These are phyloP conservation scores for Tricholauxania praeusta DNA, from an alignment of 2,888 invertebrate species.

Conservation along the genomic window DNA sequence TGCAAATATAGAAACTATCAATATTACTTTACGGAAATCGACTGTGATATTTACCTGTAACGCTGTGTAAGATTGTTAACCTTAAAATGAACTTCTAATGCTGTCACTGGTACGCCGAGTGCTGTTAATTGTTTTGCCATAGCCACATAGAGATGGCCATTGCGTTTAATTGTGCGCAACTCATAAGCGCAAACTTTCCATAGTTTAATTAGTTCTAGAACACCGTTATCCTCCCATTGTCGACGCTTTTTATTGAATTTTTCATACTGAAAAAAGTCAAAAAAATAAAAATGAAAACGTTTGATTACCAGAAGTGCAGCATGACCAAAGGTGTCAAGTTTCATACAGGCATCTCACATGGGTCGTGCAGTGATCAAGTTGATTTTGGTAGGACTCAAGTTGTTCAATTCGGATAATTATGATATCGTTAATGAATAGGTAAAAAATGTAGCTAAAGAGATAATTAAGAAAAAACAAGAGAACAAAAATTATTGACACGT, in stretches of 20 bases:
- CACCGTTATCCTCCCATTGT: constrained; percentile 67
- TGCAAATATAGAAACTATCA: constrained; percentile 26
- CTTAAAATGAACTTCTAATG: constrained; percentile 66
- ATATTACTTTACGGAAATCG: background rate
- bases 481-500: too few species aligned
- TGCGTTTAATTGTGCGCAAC: constrained; percentile 66
- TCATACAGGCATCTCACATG: constrained; percentile 66
- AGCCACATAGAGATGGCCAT: constrained; percentile 67
- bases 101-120: constrained; percentile 65
- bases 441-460: too few species aligned
- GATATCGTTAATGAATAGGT: too few species aligned
- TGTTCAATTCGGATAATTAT: too few species aligned
- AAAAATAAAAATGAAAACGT: constrained; percentile 18
- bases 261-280: constrained; percentile 56
- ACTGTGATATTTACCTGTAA: constrained; percentile 50
- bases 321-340: constrained; percentile 27
- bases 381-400: constrained; percentile 42
- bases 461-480: too few species aligned
- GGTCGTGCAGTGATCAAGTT: constrained; percentile 61
- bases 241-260: constrained; percentile 68
- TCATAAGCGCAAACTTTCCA: constrained; percentile 68
- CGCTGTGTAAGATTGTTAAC: constrained; percentile 66
- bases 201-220: constrained; percentile 65
- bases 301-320: constrained; percentile 5
- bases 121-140: constrained; percentile 67